These are phyloP conservation scores for Lithodes maja DNA, from an alignment of 2,888 invertebrate species.

Conservation along the genomic window DNA sequence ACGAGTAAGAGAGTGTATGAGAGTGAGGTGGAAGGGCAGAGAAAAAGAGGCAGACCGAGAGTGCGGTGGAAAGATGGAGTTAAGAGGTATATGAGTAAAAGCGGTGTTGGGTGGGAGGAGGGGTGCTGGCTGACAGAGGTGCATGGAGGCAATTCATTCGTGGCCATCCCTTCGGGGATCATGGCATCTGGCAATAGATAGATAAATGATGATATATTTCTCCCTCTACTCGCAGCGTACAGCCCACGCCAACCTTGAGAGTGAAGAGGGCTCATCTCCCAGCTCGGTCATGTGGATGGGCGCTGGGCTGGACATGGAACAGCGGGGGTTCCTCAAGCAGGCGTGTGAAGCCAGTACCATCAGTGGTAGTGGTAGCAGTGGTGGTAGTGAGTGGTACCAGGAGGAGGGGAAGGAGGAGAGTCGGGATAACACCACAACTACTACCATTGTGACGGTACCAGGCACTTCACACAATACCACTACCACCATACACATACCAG, in stretches of 20 bases:
- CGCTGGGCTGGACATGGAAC: slow-evolving; percentile 27
- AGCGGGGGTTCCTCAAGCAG: background rate
- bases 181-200: background rate
- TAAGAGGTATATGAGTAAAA: too few relatives aligned
- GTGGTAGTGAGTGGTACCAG: background rate
- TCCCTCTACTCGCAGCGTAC: slow-evolving; percentile 33
- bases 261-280: slow-evolving; percentile 2
- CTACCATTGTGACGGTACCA: slow-evolving; percentile 29
- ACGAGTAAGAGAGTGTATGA: too few relatives aligned
- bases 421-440: background rate
- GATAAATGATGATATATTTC: background rate
- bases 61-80: too few relatives aligned
- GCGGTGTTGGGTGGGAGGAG: too few relatives aligned
- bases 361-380: background rate
- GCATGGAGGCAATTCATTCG: too few relatives aligned
- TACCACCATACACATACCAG: slow-evolving; percentile 35
- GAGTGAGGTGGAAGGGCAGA: too few relatives aligned
- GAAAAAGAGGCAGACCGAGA: too few relatives aligned
- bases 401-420: background rate
- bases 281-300: slow-evolving; percentile 43
- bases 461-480: slow-evolving; percentile 40
- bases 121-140: too few relatives aligned
- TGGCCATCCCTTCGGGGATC: too few relatives aligned
- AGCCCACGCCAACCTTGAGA: slow-evolving; percentile 50
- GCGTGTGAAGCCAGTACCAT: background rate